phyloP scores from a whole-genome alignment of 2,797 vertebrate species.

The Cyprinella venusta region DNA sequence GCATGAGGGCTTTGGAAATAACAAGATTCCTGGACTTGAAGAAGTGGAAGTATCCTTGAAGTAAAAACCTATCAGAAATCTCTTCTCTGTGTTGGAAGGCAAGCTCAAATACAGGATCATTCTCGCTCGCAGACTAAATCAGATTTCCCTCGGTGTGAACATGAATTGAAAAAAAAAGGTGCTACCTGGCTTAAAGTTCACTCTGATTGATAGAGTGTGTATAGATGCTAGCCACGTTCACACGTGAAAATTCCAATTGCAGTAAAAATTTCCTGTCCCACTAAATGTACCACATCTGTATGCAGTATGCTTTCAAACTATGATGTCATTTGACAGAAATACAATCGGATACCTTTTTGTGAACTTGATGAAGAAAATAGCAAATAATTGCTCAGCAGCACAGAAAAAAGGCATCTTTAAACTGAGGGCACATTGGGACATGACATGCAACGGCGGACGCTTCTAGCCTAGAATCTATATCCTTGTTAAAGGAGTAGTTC shows the following conservation, averaged over 20 bases:
- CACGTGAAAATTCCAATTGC: not conserved
- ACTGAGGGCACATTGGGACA: not conserved
- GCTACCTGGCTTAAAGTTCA: conserved; percentile 62
- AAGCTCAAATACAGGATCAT: conserved; percentile 72
- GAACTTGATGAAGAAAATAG: not conserved
- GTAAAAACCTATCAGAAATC: conserved; percentile 70
- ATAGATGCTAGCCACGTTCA: conserved; percentile 1
- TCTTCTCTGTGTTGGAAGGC: conserved; percentile 66
- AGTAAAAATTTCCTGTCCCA: not conserved
- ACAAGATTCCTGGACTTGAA: conserved; percentile 70
- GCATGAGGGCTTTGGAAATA: conserved; percentile 73
- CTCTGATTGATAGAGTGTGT: conserved; percentile 40
- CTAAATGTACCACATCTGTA: not conserved
- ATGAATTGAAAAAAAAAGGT: conserved; percentile 71
- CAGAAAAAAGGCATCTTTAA: not conserved
- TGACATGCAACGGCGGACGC: not conserved
- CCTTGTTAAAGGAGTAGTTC: not conserved
- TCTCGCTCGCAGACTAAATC: conserved; percentile 72
- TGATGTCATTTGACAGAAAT: not conserved
- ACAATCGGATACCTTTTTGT: not conserved
- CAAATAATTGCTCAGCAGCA: not conserved
- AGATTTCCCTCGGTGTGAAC: conserved; percentile 74
- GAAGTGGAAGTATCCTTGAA: conserved; percentile 71
- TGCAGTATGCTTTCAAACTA: not conserved
- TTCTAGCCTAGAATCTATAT: not conserved